Evolutionary conservation across 2,113 vertebrate genomes (phyloP), one percentile per base, ranked within the genome.

Genomic region (Hyla sarda): DNA sequence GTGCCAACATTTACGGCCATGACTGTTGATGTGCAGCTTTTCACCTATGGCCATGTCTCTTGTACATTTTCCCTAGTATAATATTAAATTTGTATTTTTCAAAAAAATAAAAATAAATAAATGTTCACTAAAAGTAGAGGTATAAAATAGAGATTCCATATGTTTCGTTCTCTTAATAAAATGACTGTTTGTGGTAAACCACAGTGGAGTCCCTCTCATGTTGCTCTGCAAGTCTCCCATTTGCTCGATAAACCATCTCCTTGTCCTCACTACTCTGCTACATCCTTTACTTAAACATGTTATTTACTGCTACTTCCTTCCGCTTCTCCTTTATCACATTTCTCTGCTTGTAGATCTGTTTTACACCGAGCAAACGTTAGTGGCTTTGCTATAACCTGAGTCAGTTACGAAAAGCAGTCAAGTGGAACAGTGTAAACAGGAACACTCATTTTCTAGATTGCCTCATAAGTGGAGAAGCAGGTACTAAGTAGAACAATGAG

Each of bases 171-270:
- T 73, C 21, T 41, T 47, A 34, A 23, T 37, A 60, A 87, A 87
- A 73, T 47, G 77, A 58, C 85, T 87, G 85, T 87, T 87, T 81
- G 85, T 87, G 85, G 85, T 87, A 87, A 74, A 82, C 85, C 85
- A 62, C 85, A 87, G 5, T 30, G 76, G 62, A 79, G 48, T 67
- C 76, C 76, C 69, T 80, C 75, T 81, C 54, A 67, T 62, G 54
- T 50, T n/a, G 72, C 76, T 80, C 62, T 73, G 48, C 21, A 74
- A 74, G 34, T 60, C 81, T 87, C 85, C 67, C 77, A 87, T 65
- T 71, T 50, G 67, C 54, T 87, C 60, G 67, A 87, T 87, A 67
- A 82, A 87, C 80, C 69, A 45, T 81, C 37, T 58, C 78, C 67
- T 58, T 87, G 50, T 81, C 84, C 65, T 86, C 50, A 72, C 76